Evolutionary conservation across 2,888 invertebrate species (phyloP).

Genomic region (Dilophus febrilis): DNA sequence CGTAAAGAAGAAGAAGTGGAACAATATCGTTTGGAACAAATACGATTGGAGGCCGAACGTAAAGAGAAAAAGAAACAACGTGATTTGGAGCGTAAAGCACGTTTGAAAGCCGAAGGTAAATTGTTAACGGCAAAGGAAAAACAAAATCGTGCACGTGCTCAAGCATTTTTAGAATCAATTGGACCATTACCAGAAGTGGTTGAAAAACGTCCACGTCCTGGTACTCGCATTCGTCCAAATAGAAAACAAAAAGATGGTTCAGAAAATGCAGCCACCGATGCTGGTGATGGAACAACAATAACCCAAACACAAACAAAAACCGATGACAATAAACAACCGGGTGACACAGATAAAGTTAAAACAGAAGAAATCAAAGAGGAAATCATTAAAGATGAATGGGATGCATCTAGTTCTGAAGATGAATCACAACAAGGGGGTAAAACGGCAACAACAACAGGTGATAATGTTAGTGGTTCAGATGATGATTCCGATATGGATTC

Average conservation of each 20-base stretch:
- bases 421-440: constrained; percentile 27
- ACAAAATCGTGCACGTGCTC: constrained; percentile 72
- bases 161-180: constrained; percentile 72
- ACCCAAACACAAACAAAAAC: constrained; percentile 5
- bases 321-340: constrained; percentile 10
- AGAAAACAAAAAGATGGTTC: constrained; percentile 45
- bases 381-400: constrained; percentile 77
- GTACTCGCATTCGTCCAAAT: constrained; percentile 56
- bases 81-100: constrained; percentile 81
- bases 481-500: constrained; percentile 3
- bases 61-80: constrained; percentile 80
- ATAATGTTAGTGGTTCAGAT: constrained; percentile 18
- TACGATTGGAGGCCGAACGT: constrained; percentile 67
- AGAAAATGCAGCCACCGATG: too few relatives aligned
- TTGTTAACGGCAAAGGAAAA: constrained; percentile 85
- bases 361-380: constrained; percentile 32
- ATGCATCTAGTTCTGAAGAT: constrained; percentile 47
- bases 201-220: constrained; percentile 42
- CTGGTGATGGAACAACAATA: too few relatives aligned
- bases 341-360: constrained; percentile 14
- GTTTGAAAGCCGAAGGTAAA: constrained; percentile 93
- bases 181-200: constrained; percentile 67
- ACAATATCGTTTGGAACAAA: constrained; percentile 51
- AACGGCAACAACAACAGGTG: constrained; percentile 33
- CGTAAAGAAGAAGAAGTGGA: constrained; percentile 58